Evolutionary conservation across 2,888 invertebrate genomes (phyloP), one percentile per base, ranked within the genome.

Genomic region (Nymphalis polychloros): DNA sequence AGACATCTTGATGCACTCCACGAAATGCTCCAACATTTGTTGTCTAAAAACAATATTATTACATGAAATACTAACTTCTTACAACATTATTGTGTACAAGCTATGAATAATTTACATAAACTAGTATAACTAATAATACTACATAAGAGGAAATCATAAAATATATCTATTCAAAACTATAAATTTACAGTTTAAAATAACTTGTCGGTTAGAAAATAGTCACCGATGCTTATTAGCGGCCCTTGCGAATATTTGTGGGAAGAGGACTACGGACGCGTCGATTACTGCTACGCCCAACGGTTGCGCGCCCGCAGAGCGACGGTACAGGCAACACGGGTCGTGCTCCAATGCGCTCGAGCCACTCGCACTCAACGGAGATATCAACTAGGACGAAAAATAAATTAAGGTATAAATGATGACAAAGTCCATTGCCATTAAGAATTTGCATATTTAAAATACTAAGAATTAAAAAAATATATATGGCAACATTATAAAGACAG

Each of bases 301-400:
- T 74, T 98, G 93, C 6, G 97, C 97, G 47, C 96, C 96, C 2
- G 79, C 71, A n/a, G 71, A 57, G 63, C 95, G 94, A 59, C 96
- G 94, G 91, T 97, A 99, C 68, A 99, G 92, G 79, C 97, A 97
- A 83, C 98, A 97, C 3, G 97, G 95, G 92, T 99, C 99, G 85
- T 99, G 99, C 87, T 99, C 99, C 75, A 99, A 88, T 10, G 99
- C 98, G 53, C 98, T 98, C 3, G 98, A 98, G 5, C 98, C 98
- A 64, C 98, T 97, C 8, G 98, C 98, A 85, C 98, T 98, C 82
- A 98, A 97, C 2, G 98, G 97, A 0, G 85, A 88, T 87, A 98
- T 97, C 59, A 99, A 90, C 98, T 99, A 90, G 50, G 90, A 73
- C 20, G 60, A 8, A 68, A 53, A 8, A 53, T 23, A 5, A 41